These are phyloP conservation scores for Anthoscopus minutus DNA, from an alignment of 2,113 vertebrate species.

Conservation along the genomic window DNA sequence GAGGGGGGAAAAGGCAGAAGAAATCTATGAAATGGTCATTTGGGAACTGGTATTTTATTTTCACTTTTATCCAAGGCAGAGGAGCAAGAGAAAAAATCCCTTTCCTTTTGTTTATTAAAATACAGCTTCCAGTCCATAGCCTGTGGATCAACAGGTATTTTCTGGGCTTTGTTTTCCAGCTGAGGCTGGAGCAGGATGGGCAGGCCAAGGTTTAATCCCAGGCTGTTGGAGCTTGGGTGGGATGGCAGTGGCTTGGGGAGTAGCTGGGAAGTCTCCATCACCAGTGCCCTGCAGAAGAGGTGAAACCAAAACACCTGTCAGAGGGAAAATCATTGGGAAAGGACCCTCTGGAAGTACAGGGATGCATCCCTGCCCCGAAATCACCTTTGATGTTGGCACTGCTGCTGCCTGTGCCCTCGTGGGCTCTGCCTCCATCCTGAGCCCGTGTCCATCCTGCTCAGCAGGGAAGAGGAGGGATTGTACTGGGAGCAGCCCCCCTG, in stretches of 20 bases:
- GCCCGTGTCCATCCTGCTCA: not conserved
- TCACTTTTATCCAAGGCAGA: not conserved
- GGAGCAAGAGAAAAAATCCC: not conserved
- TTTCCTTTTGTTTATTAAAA: constrained; percentile 6
- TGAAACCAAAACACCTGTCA: not conserved
- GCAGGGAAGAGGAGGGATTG: not conserved
- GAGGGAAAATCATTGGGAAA: not conserved
- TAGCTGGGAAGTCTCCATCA: not conserved
- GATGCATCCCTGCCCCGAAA: not conserved
- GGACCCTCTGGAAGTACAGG: not conserved
- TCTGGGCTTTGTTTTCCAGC: not conserved
- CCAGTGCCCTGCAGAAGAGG: not conserved
- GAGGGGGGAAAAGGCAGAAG: not conserved
- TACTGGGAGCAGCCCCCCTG: not conserved
- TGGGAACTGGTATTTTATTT: constrained; percentile 54
- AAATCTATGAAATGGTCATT: not conserved
- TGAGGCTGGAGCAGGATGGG: not conserved
- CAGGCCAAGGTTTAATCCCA: not conserved
- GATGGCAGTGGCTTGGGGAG: fast-evolving
- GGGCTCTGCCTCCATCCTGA: not conserved
- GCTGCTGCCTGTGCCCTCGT: not conserved
- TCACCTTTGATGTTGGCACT: fast-evolving
- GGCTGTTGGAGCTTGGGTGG: not conserved
- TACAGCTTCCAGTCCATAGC: not conserved
- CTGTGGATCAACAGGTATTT: constrained; percentile 18